phyloP scores from a whole-genome alignment of 2,797 vertebrate species.

The Parotocinclus haroldoi region DNA sequence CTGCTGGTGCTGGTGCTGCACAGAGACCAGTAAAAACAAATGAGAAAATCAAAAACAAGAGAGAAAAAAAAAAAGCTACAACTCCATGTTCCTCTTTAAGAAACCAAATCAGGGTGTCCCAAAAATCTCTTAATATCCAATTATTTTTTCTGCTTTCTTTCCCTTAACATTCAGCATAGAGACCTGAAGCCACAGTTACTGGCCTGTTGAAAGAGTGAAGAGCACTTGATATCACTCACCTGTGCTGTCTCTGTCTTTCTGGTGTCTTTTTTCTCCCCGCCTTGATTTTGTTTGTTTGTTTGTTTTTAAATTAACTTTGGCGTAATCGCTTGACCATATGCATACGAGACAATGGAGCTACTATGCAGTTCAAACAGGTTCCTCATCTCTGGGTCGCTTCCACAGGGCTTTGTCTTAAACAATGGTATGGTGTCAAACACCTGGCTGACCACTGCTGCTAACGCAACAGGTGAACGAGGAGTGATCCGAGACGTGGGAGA shows the following conservation, averaged over 20 bases:
- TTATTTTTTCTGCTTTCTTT: constrained; percentile 57
- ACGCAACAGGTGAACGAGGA: constrained; percentile 68
- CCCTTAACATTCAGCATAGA: constrained; percentile 67
- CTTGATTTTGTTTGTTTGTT: constrained; percentile 61
- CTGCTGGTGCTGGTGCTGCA: constrained; percentile 62
- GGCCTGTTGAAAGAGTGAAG: constrained; percentile 69
- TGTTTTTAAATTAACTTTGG: constrained; percentile 63
- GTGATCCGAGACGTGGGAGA: constrained; percentile 61
- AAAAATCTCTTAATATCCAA: constrained; percentile 81
- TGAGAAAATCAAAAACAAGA: constrained; percentile 57
- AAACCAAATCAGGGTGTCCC: constrained; percentile 87
- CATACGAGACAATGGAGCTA: constrained; percentile 68
- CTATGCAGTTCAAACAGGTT: constrained; percentile 80
- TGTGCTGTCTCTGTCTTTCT: constrained; percentile 71
- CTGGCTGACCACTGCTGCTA: constrained; percentile 65
- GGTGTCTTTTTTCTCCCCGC: constrained; percentile 55
- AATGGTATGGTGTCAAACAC: constrained; percentile 68
- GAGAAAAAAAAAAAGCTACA: constrained; percentile 61
- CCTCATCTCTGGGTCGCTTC: constrained; percentile 64
- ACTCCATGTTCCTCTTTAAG: constrained; percentile 76
- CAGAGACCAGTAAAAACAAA: constrained; percentile 66
- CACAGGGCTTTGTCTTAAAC: constrained; percentile 70
- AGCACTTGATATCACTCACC: constrained; percentile 73
- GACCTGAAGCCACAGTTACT: constrained; percentile 64
- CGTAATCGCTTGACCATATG: constrained; percentile 67